These are phyloP conservation scores for Cyphomyrus discorhynchus DNA, from an alignment of 2,113 vertebrate genomes.

Conservation along the genomic window DNA sequence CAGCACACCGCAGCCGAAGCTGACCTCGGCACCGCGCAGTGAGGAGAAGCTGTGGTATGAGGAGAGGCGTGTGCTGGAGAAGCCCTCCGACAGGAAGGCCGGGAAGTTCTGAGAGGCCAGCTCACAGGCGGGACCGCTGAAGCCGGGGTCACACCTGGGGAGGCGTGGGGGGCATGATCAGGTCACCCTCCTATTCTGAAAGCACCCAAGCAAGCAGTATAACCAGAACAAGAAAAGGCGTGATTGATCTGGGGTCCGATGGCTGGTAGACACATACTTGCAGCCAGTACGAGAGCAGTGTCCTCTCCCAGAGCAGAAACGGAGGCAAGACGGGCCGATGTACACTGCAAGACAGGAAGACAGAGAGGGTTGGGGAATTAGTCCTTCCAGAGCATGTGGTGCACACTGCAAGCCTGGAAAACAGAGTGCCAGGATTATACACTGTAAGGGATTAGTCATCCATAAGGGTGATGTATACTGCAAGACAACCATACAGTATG, in stretches of 20 bases:
- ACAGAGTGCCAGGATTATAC: neutral
- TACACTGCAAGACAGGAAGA: slow-evolving; percentile 73
- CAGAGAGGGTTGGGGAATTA: slow-evolving; percentile 30
- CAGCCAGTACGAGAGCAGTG: slow-evolving; percentile 91
- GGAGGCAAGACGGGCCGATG: slow-evolving; percentile 88
- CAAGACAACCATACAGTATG: neutral
- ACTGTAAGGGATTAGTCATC: neutral
- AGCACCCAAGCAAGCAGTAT: neutral
- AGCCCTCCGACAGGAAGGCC: slow-evolving; percentile 90
- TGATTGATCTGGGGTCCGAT: neutral
- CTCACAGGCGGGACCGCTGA: slow-evolving; percentile 91
- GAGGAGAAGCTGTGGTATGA: slow-evolving; percentile 97
- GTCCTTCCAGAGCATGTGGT: neutral
- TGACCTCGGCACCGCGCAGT: slow-evolving; percentile 92
- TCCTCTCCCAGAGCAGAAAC: slow-evolving; percentile 93
- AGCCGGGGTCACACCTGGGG: slow-evolving; percentile 84
- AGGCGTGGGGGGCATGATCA: neutral
- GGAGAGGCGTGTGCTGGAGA: slow-evolving; percentile 82
- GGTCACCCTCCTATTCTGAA: neutral
- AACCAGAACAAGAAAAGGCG: neutral
- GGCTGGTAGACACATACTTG: slow-evolving; percentile 68
- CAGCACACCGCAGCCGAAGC: slow-evolving; percentile 90
- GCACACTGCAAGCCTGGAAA: neutral
- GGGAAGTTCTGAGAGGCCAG: slow-evolving; percentile 89
- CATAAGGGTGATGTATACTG: neutral